phyloP scores from a whole-genome alignment of 2,888 invertebrate genomes.

The Perizoma flavofasciatum region DNA sequence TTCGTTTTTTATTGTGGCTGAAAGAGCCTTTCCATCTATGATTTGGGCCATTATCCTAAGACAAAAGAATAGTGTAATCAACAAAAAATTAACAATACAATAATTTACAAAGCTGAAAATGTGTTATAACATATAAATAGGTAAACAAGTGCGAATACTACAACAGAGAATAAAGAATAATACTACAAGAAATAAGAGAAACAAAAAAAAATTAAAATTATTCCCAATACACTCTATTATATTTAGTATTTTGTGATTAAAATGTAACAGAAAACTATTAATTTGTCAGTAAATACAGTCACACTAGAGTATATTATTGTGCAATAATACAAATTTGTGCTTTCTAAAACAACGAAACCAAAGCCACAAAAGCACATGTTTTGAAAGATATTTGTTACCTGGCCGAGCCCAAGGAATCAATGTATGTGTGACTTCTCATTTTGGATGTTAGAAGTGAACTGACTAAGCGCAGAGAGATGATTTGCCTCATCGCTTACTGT shows the following conservation, averaged over 20 bases:
- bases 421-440: slow-evolving; percentile 80
- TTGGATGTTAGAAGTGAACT: slow-evolving; percentile 75
- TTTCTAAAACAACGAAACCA: slow-evolving; percentile 21
- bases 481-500: slow-evolving; percentile 82
- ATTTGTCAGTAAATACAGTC: background rate
- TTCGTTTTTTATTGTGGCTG: slow-evolving; percentile 87
- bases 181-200: too few relatives aligned
- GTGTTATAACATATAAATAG: background rate
- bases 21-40: slow-evolving; percentile 89
- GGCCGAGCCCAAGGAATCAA: slow-evolving; percentile 77
- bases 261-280: background rate
- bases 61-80: slow-evolving; percentile 33
- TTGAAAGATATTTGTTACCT: slow-evolving; percentile 64
- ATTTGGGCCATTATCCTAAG: slow-evolving; percentile 84
- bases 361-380: slow-evolving; percentile 47
- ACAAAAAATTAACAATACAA: slow-evolving; percentile 14
- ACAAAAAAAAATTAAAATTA: too few relatives aligned
- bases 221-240: too few relatives aligned
- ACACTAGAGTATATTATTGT: too few relatives aligned
- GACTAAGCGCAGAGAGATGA: slow-evolving; percentile 69
- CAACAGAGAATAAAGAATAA: too few relatives aligned
- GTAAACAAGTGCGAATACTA: background rate
- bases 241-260: background rate
- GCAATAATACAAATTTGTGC: slow-evolving; percentile 9
- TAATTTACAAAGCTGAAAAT: slow-evolving; percentile 4